Base-by-base conservation (phyloP, 2,797 vertebrate genomes). In the Liasis olivaceus region DNA sequence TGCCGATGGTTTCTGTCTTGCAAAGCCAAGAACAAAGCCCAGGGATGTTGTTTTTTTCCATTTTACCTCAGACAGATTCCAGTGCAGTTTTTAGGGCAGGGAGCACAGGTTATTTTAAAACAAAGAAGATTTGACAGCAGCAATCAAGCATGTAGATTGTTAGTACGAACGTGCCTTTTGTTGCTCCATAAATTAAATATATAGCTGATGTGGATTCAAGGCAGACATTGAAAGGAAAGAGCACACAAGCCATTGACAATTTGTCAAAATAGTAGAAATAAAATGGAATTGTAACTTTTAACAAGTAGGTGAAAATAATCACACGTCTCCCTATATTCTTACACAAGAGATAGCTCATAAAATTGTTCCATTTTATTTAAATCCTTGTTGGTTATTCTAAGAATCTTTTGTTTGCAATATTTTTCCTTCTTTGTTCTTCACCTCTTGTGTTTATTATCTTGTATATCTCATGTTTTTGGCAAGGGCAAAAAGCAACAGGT, bases 251-350 rank as follows among this genome's bases (percentile, higher is more conserved):
- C 89, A 15, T 91, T 93, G 54, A 51, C 60, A 63, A 95, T 72
- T 2, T 13, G 12, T 42, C 92, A 93, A 92, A 93, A 93, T 89
- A 94, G 66, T 94, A 88, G 86, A 92, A 66, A 28, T 91, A 92
- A 93, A 85, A 24, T n/a, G 28, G 77, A 91, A 66, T 47, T 63
- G 24, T 4, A 14, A 31, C 6, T 42, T 92, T 66, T 56, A 28
- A 24, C 6, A 63, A 42, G 51, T 63, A 14, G 12, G 47, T 89
- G 47, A 66, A 92, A 89, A 36, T 64, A 72, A 85, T 60, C 47
- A 63, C 42, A 58, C 85, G 0, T 64, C 15, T 58, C 59, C n/a
- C 9, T 85, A 59, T 31, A 5, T 47, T 22, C 15, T 62, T 51
- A 36, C 6, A 54, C 24, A 63, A 77, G 42, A 13, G 54, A 12